These are phyloP conservation scores for Orthosia incerta DNA, from an alignment of 2,888 invertebrate species.

Conservation along the genomic window DNA sequence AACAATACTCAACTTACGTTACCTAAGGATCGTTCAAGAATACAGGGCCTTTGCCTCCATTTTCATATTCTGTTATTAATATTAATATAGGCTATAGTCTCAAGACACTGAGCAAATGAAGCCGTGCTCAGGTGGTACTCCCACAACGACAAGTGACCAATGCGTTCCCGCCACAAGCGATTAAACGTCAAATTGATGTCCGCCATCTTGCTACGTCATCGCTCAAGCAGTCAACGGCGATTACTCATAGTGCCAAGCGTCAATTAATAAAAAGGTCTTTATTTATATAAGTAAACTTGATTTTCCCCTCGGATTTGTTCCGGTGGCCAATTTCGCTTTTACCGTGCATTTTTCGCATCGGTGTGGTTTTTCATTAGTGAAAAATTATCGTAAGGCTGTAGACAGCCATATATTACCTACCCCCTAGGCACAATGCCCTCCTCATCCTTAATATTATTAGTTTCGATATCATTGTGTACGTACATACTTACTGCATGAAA, in stretches of 20 bases:
- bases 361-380: neutral
- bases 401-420: no score
- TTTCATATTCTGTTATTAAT: constrained; percentile 21
- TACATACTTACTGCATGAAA: neutral
- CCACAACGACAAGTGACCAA: constrained; percentile 70
- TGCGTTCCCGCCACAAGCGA: constrained; percentile 68
- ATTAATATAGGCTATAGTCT: constrained; percentile 13
- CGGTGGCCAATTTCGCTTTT: neutral
- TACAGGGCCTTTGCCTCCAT: neutral
- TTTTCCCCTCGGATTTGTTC: neutral
- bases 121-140: constrained; percentile 51
- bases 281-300: constrained; percentile 30
- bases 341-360: neutral
- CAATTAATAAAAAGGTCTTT: constrained; percentile 61
- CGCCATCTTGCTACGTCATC: constrained; percentile 73
- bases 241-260: constrained; percentile 69
- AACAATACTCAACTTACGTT: no score
- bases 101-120: constrained; percentile 28
- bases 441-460: no score
- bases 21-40: neutral
- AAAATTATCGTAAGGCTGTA: no score
- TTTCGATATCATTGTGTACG: no score
- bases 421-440: no score
- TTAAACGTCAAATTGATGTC: constrained; percentile 69
- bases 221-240: constrained; percentile 65